Evolutionary conservation across 1,140 invertebrate species (phyloP), one percentile per base, ranked within the genome.

Genomic region (Aphis craccivora): DNA sequence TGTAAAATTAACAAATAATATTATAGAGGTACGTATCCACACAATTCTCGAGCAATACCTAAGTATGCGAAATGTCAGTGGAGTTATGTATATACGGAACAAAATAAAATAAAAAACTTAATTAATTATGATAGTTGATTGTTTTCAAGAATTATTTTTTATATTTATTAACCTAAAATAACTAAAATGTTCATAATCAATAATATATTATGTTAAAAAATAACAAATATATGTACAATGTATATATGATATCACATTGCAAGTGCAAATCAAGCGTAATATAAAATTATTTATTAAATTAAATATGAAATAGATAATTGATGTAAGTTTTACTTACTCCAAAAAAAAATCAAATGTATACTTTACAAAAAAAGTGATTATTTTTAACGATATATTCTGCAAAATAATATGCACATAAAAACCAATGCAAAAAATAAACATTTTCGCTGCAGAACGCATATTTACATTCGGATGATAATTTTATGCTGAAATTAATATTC

Each of bases 401-500:
- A 76, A 76, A 76, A 76, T 76, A 76, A 76, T n/a, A 76, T 76
- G n/a, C 14, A n/a, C 60, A 76, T 76, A 76, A 76, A 76, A 76
- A 76, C 60, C 30, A 76, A 76, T 76, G n/a, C 60, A 76, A 76
- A 76, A 76, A 67, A 60, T 35, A 76, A 76, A 53, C 53, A 53
- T 23, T 76, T 76, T n/a, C 30, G n/a, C 30, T 76, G 60, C 11
- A 76, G 22, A 40, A 83, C 40, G 23, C 83, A 84, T 76, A 76
- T 84, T 84, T 43, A 40, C 83, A 84, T 84, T 84, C 25, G 22
- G 9, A 84, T 40, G 37, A 84, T 84, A 40, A 84, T 84, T 43
- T 84, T 84, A 84, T 84, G 83, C 60, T 43, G 9, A 84, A 84
- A 84, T 84, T 84, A 84, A 84, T 84, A 40, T 84, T 84, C 35